These are phyloP conservation scores for Scolopax rusticola DNA, from an alignment of 2,797 vertebrate genomes.

Conservation along the genomic window DNA sequence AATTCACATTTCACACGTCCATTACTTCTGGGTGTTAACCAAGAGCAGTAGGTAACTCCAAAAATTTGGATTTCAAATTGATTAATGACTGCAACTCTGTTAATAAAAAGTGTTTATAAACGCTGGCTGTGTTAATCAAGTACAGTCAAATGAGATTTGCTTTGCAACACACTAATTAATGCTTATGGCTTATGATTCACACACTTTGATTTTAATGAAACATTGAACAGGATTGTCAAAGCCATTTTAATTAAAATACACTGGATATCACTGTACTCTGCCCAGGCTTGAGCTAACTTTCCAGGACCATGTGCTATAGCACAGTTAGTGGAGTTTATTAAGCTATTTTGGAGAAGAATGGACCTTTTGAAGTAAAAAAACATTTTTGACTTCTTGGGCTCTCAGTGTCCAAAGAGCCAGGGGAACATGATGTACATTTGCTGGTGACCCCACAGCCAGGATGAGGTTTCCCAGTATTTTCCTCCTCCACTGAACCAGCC, in stretches of 20 bases:
- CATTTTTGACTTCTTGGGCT: neutral
- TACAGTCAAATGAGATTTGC: conserved; percentile 19
- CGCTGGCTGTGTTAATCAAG: neutral
- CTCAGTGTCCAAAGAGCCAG: neutral
- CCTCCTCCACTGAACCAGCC: neutral
- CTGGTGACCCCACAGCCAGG: neutral
- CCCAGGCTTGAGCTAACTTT: neutral
- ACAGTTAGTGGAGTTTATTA: neutral
- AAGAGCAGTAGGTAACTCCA: neutral
- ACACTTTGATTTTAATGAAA: conserved; percentile 40
- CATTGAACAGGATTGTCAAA: neutral
- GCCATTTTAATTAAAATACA: conserved; percentile 28
- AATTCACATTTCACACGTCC: neutral
- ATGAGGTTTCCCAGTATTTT: neutral
- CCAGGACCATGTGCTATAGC: neutral
- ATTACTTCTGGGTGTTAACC: neutral
- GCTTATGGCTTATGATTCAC: conserved; percentile 34
- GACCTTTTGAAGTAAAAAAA: neutral
- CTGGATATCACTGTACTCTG: neutral
- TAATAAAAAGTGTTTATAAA: conserved; percentile 47
- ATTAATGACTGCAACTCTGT: neutral
- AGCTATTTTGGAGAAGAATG: neutral
- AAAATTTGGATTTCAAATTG: neutral
- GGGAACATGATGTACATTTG: neutral
- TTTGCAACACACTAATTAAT: conserved; percentile 44